Evolutionary conservation across 2,113 vertebrate species (phyloP).

Genomic region (Anoura caudifer): DNA sequence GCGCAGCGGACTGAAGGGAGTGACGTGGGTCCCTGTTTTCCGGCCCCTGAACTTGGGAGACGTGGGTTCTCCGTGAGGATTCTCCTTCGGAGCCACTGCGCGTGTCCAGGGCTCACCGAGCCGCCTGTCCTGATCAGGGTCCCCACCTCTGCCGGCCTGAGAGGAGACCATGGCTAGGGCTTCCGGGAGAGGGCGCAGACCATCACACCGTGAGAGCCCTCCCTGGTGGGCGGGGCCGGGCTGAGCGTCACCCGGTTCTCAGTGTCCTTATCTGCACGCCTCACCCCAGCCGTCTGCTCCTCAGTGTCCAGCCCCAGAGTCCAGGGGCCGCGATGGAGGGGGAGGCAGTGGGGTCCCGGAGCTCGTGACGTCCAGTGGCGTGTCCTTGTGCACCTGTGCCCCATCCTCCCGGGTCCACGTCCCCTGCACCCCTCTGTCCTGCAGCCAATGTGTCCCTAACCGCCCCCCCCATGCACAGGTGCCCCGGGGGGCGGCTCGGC

Average conservation of each 20-base stretch:
- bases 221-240: not conserved
- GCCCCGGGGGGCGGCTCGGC: too few species aligned
- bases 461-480: rapidly evolving
- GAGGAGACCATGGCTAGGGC: too few species aligned
- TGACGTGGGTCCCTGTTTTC: not conserved
- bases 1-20: too few species aligned
- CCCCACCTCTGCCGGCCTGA: too few species aligned
- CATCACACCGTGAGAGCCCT: not conserved
- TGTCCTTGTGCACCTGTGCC: too few species aligned
- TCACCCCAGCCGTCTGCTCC: not conserved
- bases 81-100: too few species aligned
- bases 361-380: too few species aligned
- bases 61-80: not conserved
- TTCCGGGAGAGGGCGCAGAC: not conserved
- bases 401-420: not conserved
- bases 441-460: too few species aligned
- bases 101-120: not conserved
- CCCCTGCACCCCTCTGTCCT: too few species aligned
- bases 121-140: too few species aligned
- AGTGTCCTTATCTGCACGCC: not conserved
- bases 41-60: not conserved
- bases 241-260: too few species aligned
- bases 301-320: not conserved
- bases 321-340: too few species aligned
- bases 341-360: not conserved